These are phyloP conservation scores for Phortica variegata DNA, from an alignment of 1,140 invertebrate species.

Conservation along the genomic window DNA sequence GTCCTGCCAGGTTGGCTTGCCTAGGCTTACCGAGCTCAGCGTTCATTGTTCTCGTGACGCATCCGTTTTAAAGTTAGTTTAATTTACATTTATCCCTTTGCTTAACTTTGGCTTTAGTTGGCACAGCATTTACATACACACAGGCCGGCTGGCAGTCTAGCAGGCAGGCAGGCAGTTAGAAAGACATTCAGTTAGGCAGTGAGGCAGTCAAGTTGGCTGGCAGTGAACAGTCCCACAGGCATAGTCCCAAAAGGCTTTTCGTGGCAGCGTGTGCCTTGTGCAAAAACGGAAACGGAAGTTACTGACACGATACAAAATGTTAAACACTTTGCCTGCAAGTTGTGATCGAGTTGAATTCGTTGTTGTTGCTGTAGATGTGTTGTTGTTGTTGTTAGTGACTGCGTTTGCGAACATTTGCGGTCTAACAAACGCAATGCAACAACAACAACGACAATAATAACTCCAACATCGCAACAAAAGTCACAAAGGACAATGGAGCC, in stretches of 20 bases:
- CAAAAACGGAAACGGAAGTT: slow-evolving; percentile 37
- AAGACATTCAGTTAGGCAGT: too few relatives aligned
- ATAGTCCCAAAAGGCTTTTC: too few relatives aligned
- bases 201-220: too few relatives aligned
- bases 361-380: slow-evolving; percentile 9
- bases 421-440: slow-evolving; percentile 22
- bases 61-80: slow-evolving; percentile 15
- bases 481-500: slow-evolving; percentile 35
- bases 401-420: too few relatives aligned
- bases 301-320: slow-evolving; percentile 56
- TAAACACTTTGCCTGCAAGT: slow-evolving; percentile 41
- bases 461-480: slow-evolving; percentile 31
- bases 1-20: too few relatives aligned
- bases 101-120: slow-evolving; percentile 30
- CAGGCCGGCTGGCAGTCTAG: too few relatives aligned
- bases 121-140: neutral
- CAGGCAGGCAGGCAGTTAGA: too few relatives aligned
- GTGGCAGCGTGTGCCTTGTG: too few relatives aligned
- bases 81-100: slow-evolving; percentile 55
- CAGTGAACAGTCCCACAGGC: too few relatives aligned
- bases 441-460: slow-evolving; percentile 13
- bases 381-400: too few relatives aligned
- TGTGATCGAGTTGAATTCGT: neutral
- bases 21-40: too few relatives aligned
- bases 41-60: too few relatives aligned